Base-by-base conservation (phyloP, 2,113 vertebrate species). In the Tringa solitaria region DNA sequence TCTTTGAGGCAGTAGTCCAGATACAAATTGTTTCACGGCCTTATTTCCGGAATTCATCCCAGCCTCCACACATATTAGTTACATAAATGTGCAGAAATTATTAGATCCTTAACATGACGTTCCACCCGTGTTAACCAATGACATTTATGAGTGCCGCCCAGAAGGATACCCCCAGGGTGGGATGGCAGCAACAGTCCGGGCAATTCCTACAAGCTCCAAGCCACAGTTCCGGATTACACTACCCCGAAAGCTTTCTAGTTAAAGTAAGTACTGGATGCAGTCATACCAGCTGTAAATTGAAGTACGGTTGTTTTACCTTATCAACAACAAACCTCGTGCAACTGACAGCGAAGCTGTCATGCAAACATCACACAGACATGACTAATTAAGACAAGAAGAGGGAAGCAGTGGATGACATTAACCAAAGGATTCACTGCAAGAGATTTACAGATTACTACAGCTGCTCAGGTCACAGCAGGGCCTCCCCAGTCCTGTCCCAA, bases 121-220 rank as follows among this genome's bases (percentile, higher is more conserved):
- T 84, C 53, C 89, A 99, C 98, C 95, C 74, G 96, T 99, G 95
- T 90, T 99, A 89, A 95, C 97, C 65, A 82, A 57, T 30, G 92
- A 35, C 5, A 6, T 96, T 21, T 98, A 98, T 9, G 96, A 98
- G 39, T 4, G 68, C 39, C 97, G 97, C 93, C 93, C 96, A 3
- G 65, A 84, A 51, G 96, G 96, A n/a, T 94, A 63, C 74, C 96
- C 96, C 6, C 59, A 84, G 30, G 96, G 84, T 21, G 94, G 91
- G 67, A 96, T 96, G 93, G 97, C 94, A 43, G 90, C 97, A 70
- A 79, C 60, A 53, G 81, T 97, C 67, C 95, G n/a, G 41, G 97
- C 77, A 37, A 43, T 95, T 37, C 96, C 98, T 32, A 32, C 96
- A 32, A 79, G 76, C 46, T 61, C 91, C 46, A 86, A 78, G 27